Evolutionary conservation across 2,888 invertebrate genomes (phyloP).

Genomic region (Hydraecia micacea): DNA sequence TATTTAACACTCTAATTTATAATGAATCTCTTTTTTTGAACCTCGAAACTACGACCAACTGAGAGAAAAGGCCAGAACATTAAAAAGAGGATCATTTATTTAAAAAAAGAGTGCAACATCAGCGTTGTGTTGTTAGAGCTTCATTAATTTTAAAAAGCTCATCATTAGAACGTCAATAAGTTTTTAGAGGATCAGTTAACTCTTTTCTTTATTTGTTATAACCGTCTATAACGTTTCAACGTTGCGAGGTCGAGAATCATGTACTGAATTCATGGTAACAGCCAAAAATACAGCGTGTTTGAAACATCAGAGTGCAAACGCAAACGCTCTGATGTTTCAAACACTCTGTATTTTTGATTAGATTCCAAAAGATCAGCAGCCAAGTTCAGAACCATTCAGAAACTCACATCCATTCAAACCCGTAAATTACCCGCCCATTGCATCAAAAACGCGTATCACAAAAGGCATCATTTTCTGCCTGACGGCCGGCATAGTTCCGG

Average conservation of each 20-base stretch:
- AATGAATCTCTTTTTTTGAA: not conserved
- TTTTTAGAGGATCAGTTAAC: not conserved
- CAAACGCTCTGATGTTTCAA: too few relatives aligned
- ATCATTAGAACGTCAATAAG: not conserved
- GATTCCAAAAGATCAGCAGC: not conserved
- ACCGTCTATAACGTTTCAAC: not conserved
- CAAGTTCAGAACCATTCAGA: slow-evolving; percentile 2
- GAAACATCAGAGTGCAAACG: too few relatives aligned
- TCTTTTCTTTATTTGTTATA: not conserved
- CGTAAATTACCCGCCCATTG: slow-evolving; percentile 22
- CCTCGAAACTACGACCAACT: not conserved
- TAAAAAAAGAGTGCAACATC: not conserved
- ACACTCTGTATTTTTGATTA: not conserved
- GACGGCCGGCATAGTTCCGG: slow-evolving; percentile 20
- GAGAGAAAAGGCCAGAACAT: not conserved
- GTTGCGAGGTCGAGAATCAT: not conserved
- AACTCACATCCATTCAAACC: slow-evolving; percentile 15
- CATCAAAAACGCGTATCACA: slow-evolving; percentile 36
- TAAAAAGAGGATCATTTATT: not conserved
- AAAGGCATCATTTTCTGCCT: slow-evolving; percentile 46
- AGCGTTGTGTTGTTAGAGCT: not conserved
- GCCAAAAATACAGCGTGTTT: too few relatives aligned
- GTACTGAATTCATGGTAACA: not conserved
- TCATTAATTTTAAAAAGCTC: not conserved
- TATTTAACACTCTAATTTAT: not conserved